Evolutionary conservation across 2,888 invertebrate genomes (phyloP), one percentile per base, ranked within the genome.

Genomic region (Tetranychus truncatus): DNA sequence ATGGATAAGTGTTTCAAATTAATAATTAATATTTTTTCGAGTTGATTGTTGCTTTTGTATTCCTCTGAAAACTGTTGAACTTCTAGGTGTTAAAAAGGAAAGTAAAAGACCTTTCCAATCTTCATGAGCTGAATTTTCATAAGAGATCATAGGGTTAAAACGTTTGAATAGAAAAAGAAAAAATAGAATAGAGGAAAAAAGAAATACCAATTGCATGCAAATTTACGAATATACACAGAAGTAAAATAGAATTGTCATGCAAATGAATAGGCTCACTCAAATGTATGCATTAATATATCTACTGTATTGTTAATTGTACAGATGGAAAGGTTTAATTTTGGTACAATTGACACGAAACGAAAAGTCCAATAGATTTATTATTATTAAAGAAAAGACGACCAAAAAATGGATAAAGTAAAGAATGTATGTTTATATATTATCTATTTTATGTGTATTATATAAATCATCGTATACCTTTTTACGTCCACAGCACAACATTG

Each of bases 401-500:
- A n/a, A 65, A 65, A 65, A 65, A n/a, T 18, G 66, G n/a, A 65
- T 20, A 66, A 11, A 20, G 66, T 20, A 66, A 66, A n/a, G 66
- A 20, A 20, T 66, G 20, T 66, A 74, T 34, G 4, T 34, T 34
- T 34, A 34, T 34, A 66, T 11, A 18, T 24, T 55, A 24, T 6
- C 24, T 18, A 18, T 75, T 77, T 75, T 34, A 34, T 34, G 4
- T 34, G 34, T 34, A 34, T 34, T 34, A 34, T 34, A 34, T 34
- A 34, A 34, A 34, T 34, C 34, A 34, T 34, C 5, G 34, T 34
- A 34, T 72, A 79, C 79, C 79, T 79, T 79, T 79, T 78, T 78
- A 73, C 79, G 78, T 75, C 79, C 79, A 77, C 79, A 79, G 78
- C 79, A 79, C 75, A 79, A 77, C 79, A 79, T 79, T 66, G 77